Base-by-base conservation (phyloP, 2,797 vertebrate species). In the Enteromius radiatus region DNA sequence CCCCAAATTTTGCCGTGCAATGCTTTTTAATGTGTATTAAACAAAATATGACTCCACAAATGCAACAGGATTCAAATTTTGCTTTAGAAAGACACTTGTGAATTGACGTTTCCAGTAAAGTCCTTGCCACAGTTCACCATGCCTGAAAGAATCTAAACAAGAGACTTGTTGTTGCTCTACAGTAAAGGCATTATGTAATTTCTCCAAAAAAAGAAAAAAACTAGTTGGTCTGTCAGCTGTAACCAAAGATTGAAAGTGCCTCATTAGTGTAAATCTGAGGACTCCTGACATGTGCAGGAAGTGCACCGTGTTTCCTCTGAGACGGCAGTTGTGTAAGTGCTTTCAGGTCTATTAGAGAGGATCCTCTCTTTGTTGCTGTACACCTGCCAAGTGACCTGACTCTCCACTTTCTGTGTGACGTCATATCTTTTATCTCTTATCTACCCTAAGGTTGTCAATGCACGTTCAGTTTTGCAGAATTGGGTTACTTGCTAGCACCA, bases 311-410 rank as follows among this genome's bases (percentile, higher is more conserved):
- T 81, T 54, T 75, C 23, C 15, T 65, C 8, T 73, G 0, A 59
- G 68, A 26, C 19, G 4, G 31, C 14, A 31, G 71, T 31, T 52
- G 21, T 64, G 23, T 78, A 26, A 15, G 74, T 73, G 71, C 31
- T 38, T 63, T 61, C 19, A 41, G 36, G 81, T 26, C 33, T 49
- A 71, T 69, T 56, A 77, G 52, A 7, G 21, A 71, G 75, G 70
- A 78, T 47, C 54, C 71, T 71, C n/a, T 54, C 49, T 78, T 80
- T 82, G 80, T 79, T 84, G 56, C 43, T 33, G 23, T 70, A 54
- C 81, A 76, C 84, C 76, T 78, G 86, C 75, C 70, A 74, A 64
- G 70, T 76, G 64, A 76, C 77, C 82, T 43, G 74, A 38, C 76
- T 67, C 36, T 38, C 45, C 36, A 26, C 59, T 77, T 71, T 59